Percentiles rank a stretch among this genome's conserved stretches.
Evolutionary conservation across 1,140 invertebrate genomes (phyloP).

Genomic region (Formica exsecta): DNA sequence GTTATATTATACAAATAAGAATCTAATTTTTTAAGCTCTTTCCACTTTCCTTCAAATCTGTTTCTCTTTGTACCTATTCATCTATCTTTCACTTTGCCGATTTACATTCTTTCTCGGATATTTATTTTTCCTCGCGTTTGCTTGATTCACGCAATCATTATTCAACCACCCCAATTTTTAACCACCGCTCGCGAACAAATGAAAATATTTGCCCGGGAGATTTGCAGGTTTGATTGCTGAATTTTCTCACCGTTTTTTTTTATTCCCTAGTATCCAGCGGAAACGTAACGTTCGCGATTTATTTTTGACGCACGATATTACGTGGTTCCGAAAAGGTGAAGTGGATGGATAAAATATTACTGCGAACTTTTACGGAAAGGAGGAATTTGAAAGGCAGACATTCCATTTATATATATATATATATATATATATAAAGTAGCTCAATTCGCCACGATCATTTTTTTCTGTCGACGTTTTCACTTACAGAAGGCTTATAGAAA

Average conservation of each 20-base stretch:
- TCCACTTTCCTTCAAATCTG: slow-evolving; percentile 13
- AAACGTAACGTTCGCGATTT: slow-evolving; percentile 48
- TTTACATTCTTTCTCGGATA: slow-evolving; percentile 30
- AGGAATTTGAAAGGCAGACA: slow-evolving; percentile 12
- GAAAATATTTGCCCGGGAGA: slow-evolving; percentile 40
- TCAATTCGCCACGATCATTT: slow-evolving; percentile 31
- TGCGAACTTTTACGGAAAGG: slow-evolving; percentile 7
- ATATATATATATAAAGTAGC: slow-evolving; percentile 23
- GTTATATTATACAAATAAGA: slow-evolving; percentile 13
- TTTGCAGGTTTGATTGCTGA: slow-evolving; percentile 55
- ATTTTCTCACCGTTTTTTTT: slow-evolving; percentile 39
- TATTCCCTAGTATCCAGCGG: slow-evolving; percentile 12
- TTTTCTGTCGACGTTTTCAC: slow-evolving; percentile 28
- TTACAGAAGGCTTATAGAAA: neutral
- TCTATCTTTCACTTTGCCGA: neutral
- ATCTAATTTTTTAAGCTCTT: slow-evolving; percentile 46
- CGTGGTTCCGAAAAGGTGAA: slow-evolving; percentile 44
- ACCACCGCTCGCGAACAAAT: slow-evolving; percentile 35
- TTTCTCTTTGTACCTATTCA: neutral
- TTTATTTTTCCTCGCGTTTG: slow-evolving; percentile 49
- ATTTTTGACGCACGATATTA: slow-evolving; percentile 52
- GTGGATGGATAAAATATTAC: slow-evolving; percentile 47
- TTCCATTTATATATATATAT: slow-evolving; percentile 54
- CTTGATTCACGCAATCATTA: slow-evolving; percentile 65
- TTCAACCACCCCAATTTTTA: slow-evolving; percentile 66